phyloP scores from a whole-genome alignment of 2,113 vertebrate species.

The Osmerus eperlanus region DNA sequence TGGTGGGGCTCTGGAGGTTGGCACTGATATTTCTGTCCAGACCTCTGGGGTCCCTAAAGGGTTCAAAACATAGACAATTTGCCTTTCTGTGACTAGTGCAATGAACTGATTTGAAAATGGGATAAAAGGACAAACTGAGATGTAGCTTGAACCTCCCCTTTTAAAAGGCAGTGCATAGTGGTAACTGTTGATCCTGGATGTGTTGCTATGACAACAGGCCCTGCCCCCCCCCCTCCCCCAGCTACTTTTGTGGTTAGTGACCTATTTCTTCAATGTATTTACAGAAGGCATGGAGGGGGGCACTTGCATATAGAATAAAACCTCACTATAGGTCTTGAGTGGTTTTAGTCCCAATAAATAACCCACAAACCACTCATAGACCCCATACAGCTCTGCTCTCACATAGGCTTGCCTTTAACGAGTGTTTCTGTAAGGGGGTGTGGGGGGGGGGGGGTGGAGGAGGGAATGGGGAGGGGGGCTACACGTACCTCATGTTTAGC shows the following conservation, averaged over 20 bases:
- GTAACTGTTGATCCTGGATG: slow-evolving; percentile 44
- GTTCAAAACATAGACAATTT: slow-evolving; percentile 8
- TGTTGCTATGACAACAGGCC: slow-evolving; percentile 66
- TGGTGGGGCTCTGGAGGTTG: slow-evolving; percentile 23
- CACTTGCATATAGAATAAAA: slow-evolving; percentile 17
- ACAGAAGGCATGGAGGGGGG: background rate
- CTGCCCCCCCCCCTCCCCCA: slow-evolving; percentile 24
- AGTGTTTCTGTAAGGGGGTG: too few relatives aligned
- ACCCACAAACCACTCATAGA: too few relatives aligned
- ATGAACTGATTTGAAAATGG: too few relatives aligned
- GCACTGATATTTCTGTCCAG: slow-evolving; percentile 10
- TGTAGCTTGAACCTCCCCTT: slow-evolving; percentile 18
- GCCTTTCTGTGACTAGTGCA: background rate
- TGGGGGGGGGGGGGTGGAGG: too few relatives aligned
- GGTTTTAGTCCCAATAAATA: too few relatives aligned
- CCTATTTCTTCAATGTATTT: slow-evolving; percentile 65
- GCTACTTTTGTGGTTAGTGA: slow-evolving; percentile 63
- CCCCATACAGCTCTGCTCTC: too few relatives aligned
- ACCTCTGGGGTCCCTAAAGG: slow-evolving; percentile 43
- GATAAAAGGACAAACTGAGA: background rate
- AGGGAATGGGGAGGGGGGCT: too few relatives aligned
- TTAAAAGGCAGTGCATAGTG: slow-evolving; percentile 26
- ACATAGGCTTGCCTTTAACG: too few relatives aligned
- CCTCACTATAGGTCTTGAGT: slow-evolving; percentile 1
- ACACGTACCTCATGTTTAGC: slow-evolving; percentile 52